Base-by-base conservation (phyloP, 2,797 vertebrate genomes). In the Malurus leucopterus region DNA sequence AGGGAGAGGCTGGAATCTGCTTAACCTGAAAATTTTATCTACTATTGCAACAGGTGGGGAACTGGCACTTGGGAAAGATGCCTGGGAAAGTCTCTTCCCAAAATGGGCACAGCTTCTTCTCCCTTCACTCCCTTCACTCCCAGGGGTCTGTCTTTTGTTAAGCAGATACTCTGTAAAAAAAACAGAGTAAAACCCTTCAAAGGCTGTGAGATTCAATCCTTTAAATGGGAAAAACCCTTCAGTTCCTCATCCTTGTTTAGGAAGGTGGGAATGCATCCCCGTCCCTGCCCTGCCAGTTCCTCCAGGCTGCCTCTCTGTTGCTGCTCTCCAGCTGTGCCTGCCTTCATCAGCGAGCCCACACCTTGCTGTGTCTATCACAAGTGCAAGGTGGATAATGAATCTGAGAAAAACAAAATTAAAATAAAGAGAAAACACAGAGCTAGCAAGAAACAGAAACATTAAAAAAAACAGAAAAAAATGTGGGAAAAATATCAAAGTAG, bases 111-210 rank as follows among this genome's bases (percentile, higher is more conserved):
- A 54, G 57, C 29, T 59, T 67, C 23, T 47, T 43, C 32, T 57
- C 47, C 26, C 40, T 55, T 50, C 0, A 0, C 43, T 73, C 43
- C n/a, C 36, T 55, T 50, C 0, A 0, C 43, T 73, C 43, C n/a
- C 36, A 71, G 10, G 54, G 23, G 15, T 46, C 55, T 61, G 15
- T 41, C 15, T 80, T 53, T 85, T 86, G 38, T 36, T 50, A 77
- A 82, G n/a, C 11, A 26, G 59, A 55, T 61, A 20, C 12, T 62
- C 53, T 22, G 24, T 7, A 44, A 92, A 87, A 74, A 55, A 36
- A 36, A 36, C 23, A 85, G 53, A 63, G n/a, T 5, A 61, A 41
- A 15, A 62, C 8, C 3, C 32, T 70, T 49, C 80, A 78, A 65
- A 81, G 13, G 26, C 40, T 38, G 7, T 61, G 32, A 49, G 41